Conservation (phyloP, 2,797 vertebrate species). For the Allobates femoralis region DNA sequence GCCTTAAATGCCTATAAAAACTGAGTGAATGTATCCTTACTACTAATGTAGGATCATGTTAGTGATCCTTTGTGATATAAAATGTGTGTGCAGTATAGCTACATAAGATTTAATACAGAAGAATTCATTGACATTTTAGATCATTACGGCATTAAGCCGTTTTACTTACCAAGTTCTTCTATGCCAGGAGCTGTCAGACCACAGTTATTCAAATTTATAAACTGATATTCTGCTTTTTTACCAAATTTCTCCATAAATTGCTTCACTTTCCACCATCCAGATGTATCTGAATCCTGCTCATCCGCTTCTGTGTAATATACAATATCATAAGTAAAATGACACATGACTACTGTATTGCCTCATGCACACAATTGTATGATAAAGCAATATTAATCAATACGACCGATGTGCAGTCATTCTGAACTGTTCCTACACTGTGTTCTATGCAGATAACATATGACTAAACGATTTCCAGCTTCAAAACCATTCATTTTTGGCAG, state of each 20-base stretch:
- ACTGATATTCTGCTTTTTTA: slow-evolving; percentile 75
- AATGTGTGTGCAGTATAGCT: neutral
- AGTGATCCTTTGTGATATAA: neutral
- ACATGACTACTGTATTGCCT: neutral
- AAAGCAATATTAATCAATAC: too few relatives aligned
- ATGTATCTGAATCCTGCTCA: slow-evolving; percentile 47
- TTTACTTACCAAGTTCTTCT: slow-evolving; percentile 79
- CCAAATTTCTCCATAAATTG: slow-evolving; percentile 82
- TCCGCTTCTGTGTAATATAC: slow-evolving; percentile 68
- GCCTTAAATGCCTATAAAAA: too few relatives aligned
- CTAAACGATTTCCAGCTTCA: neutral
- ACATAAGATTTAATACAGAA: neutral
- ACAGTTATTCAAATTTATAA: slow-evolving; percentile 80
- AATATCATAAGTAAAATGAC: neutral
- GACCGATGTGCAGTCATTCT: too few relatives aligned
- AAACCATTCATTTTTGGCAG: too few relatives aligned
- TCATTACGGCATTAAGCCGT: neutral
- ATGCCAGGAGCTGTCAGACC: slow-evolving; percentile 78
- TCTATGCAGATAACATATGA: neutral
- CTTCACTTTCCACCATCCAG: slow-evolving; percentile 76
- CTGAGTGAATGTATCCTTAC: too few relatives aligned
- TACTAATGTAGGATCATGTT: too few relatives aligned
- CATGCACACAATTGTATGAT: neutral
- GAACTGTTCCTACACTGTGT: too few relatives aligned
- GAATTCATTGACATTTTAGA: neutral